phyloP scores from a whole-genome alignment of 2,113 vertebrate species.

The Pungitius pungitius region DNA sequence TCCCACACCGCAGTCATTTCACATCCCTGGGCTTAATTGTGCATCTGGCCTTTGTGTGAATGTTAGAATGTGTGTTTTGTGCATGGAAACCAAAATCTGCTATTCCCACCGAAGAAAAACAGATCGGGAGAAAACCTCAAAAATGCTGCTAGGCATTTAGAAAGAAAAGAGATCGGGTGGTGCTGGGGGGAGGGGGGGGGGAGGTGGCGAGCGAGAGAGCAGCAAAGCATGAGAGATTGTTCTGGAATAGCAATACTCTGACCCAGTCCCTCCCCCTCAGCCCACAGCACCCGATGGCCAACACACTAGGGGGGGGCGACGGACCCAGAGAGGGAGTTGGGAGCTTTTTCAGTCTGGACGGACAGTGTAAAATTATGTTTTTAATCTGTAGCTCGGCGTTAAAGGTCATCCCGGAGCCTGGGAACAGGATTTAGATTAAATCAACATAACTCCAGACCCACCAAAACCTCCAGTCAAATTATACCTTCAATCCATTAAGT shows the following conservation, averaged over 20 bases:
- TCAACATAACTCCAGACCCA: neutral
- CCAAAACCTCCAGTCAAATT: neutral
- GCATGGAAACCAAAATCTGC: constrained; percentile 54
- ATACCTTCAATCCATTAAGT: no score
- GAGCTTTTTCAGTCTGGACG: constrained; percentile 15
- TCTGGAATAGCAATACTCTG: constrained; percentile 75
- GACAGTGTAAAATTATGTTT: neutral
- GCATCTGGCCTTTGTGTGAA: neutral
- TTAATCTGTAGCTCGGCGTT: neutral
- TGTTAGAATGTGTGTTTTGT: constrained; percentile 32
- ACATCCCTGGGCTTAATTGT: constrained; percentile 29
- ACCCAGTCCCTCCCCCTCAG: constrained; percentile 39
- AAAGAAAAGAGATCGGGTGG: constrained; percentile 60
- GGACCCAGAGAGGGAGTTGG: neutral
- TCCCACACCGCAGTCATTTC: neutral
- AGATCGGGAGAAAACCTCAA: constrained; percentile 75
- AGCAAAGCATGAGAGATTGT: constrained; percentile 69
- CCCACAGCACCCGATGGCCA: constrained; percentile 44
- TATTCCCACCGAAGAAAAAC: constrained; percentile 69
- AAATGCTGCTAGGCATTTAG: constrained; percentile 72
- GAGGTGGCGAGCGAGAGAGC: constrained; percentile 50
- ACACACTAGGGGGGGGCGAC: constrained; percentile 31
- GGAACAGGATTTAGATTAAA: neutral
- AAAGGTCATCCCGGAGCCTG: neutral
- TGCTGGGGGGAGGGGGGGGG: constrained; percentile 8